A percentile compares a stretch with the other conserved stretches of the same genome.
Evolutionary conservation across 2,888 invertebrate genomes (phyloP).

Genomic region (Pammene fasciana): DNA sequence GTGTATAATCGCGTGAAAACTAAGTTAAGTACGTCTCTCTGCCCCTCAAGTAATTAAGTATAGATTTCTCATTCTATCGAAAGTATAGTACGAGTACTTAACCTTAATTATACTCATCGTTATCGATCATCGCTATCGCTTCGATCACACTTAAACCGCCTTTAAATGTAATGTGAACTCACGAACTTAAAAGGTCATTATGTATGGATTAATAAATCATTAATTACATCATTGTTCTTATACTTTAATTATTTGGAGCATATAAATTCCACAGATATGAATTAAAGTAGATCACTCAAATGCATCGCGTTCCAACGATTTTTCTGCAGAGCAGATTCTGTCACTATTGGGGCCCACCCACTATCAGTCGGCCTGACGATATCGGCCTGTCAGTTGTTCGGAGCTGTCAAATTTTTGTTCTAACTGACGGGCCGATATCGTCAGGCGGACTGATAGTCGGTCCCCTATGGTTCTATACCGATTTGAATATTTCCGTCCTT

Average conservation of each 20-base stretch:
- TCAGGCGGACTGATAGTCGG: too few species aligned
- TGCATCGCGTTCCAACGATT: too few species aligned
- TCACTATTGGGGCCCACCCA: too few species aligned
- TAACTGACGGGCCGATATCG: too few species aligned
- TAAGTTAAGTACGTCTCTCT: neutral
- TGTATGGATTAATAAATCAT: constrained; percentile 3
- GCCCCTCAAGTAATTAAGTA: neutral
- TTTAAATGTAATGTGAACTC: constrained; percentile 17
- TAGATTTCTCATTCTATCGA: constrained; percentile 16
- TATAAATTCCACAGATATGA: constrained; percentile 11
- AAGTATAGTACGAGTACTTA: constrained; percentile 23
- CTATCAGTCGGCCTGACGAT: too few species aligned
- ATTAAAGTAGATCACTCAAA: neutral
- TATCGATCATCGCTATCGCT: constrained; percentile 8
- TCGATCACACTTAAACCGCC: constrained; percentile 10
- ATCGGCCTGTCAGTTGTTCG: too few species aligned
- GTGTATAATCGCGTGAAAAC: too few species aligned
- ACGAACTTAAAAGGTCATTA: constrained; percentile 26
- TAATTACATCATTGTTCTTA: constrained; percentile 36
- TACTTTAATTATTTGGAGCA: constrained; percentile 29
- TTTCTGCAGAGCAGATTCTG: too few species aligned
- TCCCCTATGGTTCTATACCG: too few species aligned
- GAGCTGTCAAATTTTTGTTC: too few species aligned
- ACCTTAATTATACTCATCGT: constrained; percentile 20
- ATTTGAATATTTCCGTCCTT: too few species aligned